Evolutionary conservation across 2,113 vertebrate species (phyloP).

Genomic region (Odocoileus virginianus): DNA sequence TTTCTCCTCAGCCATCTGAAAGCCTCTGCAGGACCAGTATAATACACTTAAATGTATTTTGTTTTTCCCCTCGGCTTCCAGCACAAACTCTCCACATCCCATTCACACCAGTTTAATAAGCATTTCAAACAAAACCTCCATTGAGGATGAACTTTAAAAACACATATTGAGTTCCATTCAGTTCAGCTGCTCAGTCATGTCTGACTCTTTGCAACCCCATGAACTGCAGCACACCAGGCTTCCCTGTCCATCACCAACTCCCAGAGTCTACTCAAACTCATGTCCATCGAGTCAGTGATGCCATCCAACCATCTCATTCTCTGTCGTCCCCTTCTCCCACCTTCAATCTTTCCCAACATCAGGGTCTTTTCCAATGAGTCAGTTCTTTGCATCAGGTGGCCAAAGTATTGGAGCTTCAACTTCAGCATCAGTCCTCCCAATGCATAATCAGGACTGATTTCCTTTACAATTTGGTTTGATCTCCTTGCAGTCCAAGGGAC

Average conservation of each 20-base stretch:
- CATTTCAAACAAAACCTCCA: conserved; percentile 6
- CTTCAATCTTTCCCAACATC: neutral
- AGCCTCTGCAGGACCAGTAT: neutral
- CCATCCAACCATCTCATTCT: neutral
- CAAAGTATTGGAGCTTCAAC: neutral
- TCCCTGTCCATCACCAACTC: neutral
- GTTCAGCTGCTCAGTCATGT: neutral
- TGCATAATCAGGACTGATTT: neutral
- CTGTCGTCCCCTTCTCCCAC: neutral
- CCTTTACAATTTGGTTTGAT: neutral
- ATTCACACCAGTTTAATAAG: neutral
- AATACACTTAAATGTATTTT: neutral
- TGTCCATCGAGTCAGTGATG: neutral
- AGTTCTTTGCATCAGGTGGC: neutral
- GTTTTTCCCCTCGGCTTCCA: neutral
- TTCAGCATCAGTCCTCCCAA: neutral
- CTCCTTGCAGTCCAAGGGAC: neutral
- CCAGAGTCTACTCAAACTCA: neutral
- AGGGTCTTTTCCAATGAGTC: neutral
- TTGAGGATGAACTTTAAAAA: neutral
- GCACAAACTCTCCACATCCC: neutral
- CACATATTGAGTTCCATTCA: neutral
- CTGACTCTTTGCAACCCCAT: neutral
- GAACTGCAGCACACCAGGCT: neutral
- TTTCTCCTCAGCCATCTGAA: neutral